Percentiles rank a stretch among this genome's conserved stretches.
Conservation (phyloP, 2,888 invertebrate genomes). For the Nemapogon koenigi region DNA sequence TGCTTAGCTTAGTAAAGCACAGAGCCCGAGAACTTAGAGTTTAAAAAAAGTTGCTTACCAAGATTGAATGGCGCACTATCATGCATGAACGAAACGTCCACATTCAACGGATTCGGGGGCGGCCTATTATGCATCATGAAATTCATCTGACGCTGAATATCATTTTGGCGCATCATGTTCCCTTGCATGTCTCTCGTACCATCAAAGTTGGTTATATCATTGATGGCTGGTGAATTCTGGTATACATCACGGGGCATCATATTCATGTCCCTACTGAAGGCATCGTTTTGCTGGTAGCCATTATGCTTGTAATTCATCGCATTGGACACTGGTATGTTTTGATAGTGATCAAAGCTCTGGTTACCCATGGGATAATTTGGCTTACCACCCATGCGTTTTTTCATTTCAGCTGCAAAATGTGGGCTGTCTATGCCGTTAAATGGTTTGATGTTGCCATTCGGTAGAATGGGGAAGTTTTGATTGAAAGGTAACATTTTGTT, state of each 20-base stretch:
- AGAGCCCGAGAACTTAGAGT: no score
- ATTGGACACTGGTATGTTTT: conserved; percentile 27
- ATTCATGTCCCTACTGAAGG: conserved; percentile 33
- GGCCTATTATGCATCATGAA: conserved; percentile 47
- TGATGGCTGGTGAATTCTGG: conserved; percentile 23
- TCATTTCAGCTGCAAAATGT: conserved; percentile 36
- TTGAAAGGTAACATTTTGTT: conserved; percentile 33
- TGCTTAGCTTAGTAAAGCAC: neutral
- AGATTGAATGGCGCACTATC: conserved; percentile 50
- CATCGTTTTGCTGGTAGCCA: conserved; percentile 38
- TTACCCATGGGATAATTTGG: conserved; percentile 23
- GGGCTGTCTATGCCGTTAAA: conserved; percentile 32
- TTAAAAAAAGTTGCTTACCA: conserved; percentile 28
- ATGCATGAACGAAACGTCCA: conserved; percentile 51
- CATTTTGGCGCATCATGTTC: conserved; percentile 44
- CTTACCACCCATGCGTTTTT: conserved; percentile 32
- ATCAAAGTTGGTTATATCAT: conserved; percentile 36
- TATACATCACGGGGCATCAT: conserved; percentile 31
- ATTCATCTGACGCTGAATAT: conserved; percentile 49
- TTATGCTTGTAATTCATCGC: conserved; percentile 39
- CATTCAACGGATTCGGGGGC: conserved; percentile 47
- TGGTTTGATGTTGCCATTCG: conserved; percentile 19
- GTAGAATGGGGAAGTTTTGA: conserved; percentile 29
- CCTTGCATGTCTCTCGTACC: conserved; percentile 35
- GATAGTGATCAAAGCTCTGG: conserved; percentile 40